A percentile compares a stretch with the other conserved stretches of the same genome.
Evolutionary conservation across 2,113 vertebrate species (phyloP).

Genomic region (Eublepharis macularius): DNA sequence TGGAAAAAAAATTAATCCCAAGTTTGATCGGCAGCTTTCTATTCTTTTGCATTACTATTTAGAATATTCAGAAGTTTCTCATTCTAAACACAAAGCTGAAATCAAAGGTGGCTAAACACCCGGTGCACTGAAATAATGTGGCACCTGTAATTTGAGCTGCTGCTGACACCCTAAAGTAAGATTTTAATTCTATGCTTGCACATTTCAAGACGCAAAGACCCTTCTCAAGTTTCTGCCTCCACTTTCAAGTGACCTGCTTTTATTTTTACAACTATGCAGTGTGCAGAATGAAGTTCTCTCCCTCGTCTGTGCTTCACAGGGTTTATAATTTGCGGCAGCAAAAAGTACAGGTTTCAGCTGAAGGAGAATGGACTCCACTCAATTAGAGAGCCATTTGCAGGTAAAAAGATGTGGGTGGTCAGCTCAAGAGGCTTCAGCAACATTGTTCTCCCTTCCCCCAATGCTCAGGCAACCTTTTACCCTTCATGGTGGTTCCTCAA

Average conservation of each 20-base stretch:
- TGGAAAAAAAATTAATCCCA: constrained; percentile 51
- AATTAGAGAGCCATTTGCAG: constrained; percentile 26
- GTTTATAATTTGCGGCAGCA: constrained; percentile 56
- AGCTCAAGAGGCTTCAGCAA: background rate
- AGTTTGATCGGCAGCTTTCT: constrained; percentile 44
- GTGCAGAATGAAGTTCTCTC: constrained; percentile 36
- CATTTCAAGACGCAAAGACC: constrained; percentile 59
- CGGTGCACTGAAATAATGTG: constrained; percentile 69
- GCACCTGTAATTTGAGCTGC: constrained; percentile 52
- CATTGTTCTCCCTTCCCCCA: background rate
- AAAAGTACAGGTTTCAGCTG: background rate
- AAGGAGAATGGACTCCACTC: constrained; percentile 18
- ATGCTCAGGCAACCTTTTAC: background rate
- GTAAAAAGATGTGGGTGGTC: constrained; percentile 7
- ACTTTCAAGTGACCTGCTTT: constrained; percentile 31
- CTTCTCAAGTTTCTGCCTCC: constrained; percentile 51
- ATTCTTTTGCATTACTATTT: constrained; percentile 36
- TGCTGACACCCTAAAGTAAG: constrained; percentile 57
- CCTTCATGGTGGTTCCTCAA: background rate
- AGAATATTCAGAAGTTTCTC: constrained; percentile 51
- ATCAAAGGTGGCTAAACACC: constrained; percentile 44
- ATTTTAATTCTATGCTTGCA: constrained; percentile 60
- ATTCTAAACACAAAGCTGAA: constrained; percentile 47
- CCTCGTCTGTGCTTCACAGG: constrained; percentile 24
- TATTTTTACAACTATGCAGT: constrained; percentile 44